Evolutionary conservation across 2,113 vertebrate genomes (phyloP).

Genomic region (Leptodactylus fuscus): DNA sequence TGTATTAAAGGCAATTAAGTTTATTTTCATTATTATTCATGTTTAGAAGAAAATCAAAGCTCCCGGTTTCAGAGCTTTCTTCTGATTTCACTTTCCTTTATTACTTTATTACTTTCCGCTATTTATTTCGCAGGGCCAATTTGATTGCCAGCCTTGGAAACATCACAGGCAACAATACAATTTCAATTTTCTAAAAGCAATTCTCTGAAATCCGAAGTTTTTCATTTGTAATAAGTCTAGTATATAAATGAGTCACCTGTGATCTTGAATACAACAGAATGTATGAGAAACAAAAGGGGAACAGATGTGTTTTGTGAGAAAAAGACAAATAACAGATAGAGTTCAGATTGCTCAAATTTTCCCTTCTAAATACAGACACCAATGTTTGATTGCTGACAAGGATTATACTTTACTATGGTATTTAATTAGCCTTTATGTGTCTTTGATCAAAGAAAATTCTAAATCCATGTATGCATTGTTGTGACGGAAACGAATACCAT

Average conservation of each 20-base stretch:
- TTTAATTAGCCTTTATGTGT: not conserved
- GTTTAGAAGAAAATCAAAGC: slow-evolving; percentile 26
- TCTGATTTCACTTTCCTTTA: slow-evolving; percentile 16
- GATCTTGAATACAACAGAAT: slow-evolving; percentile 33
- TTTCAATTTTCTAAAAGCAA: slow-evolving; percentile 51
- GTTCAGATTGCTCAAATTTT: not conserved
- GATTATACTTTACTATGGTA: not conserved
- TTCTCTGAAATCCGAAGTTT: slow-evolving; percentile 21
- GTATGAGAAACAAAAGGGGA: slow-evolving; percentile 21
- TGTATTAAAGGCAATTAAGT: slow-evolving; percentile 16
- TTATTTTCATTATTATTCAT: slow-evolving; percentile 20
- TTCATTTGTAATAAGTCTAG: slow-evolving; percentile 28
- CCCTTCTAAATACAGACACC: not conserved
- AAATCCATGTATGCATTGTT: not conserved
- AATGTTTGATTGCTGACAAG: not conserved
- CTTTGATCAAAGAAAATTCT: not conserved
- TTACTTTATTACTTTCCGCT: slow-evolving; percentile 27
- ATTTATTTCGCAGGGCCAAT: slow-evolving; percentile 33
- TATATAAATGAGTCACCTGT: slow-evolving; percentile 44
- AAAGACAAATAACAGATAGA: not conserved
- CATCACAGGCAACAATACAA: slow-evolving; percentile 29
- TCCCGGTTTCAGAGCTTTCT: not conserved
- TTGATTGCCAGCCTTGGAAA: slow-evolving; percentile 16
- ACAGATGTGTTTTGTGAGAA: not conserved
- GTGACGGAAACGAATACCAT: not conserved